phyloP scores from a whole-genome alignment of 2,888 invertebrate genomes.

The Laothoe populi region DNA sequence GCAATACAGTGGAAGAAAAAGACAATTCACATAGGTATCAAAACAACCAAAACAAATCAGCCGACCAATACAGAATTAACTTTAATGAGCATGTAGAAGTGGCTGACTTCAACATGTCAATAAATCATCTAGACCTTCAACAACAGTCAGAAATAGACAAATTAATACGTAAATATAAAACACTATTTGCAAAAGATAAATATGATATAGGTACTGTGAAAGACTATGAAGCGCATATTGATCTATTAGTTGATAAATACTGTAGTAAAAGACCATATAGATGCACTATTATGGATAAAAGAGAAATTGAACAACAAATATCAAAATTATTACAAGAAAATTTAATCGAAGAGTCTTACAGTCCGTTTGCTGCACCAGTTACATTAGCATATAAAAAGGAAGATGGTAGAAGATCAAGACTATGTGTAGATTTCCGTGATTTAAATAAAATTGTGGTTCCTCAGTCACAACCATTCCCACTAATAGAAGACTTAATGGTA shows the following conservation, averaged over 20 bases:
- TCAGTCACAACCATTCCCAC: too few species aligned
- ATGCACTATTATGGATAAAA: conserved; percentile 34
- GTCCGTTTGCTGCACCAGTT: conserved; percentile 43
- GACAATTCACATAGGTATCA: conserved; percentile 39
- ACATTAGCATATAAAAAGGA: conserved; percentile 39
- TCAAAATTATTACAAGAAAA: too few species aligned
- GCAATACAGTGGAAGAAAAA: conserved; percentile 25
- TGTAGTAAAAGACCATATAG: conserved; percentile 41
- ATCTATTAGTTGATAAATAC: conserved; percentile 40
- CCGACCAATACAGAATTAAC: background rate
- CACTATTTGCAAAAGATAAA: conserved; percentile 38
- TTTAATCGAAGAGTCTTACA: conserved; percentile 38
- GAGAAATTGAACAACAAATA: conserved; percentile 35
- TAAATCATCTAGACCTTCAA: conserved; percentile 29
- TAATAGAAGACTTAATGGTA: conserved; percentile 50
- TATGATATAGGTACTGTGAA: conserved; percentile 40
- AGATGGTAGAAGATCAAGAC: conserved; percentile 42
- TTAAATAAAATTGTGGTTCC: conserved; percentile 42
- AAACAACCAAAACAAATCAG: conserved; percentile 27
- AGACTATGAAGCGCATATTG: conserved; percentile 43
- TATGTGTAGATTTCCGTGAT: conserved; percentile 36
- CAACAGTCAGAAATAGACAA: conserved; percentile 31
- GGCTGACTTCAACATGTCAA: conserved; percentile 14
- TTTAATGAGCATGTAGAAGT: background rate
- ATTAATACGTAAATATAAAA: conserved; percentile 32